Base-by-base conservation (phyloP, 92 coral and sea anemone species). In the Umimayanthus kanabou region DNA sequence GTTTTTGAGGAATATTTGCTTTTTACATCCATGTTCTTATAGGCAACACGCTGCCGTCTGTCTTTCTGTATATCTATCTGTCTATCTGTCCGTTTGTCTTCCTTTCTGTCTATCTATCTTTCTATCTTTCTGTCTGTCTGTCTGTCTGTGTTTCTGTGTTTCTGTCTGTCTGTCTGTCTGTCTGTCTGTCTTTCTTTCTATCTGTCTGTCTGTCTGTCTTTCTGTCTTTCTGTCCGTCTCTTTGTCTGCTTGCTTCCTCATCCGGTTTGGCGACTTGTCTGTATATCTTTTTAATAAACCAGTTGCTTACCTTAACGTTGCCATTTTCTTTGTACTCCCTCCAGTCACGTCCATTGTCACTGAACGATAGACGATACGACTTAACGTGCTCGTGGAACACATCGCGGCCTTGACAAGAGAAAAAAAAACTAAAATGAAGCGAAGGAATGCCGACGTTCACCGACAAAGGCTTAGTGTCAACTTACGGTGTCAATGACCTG, bases 371-470 rank as follows among this genome's bases (percentile, higher is more conserved):
- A 66, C 92, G 89, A 91, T 93, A 94, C 75, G 92, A 73, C 86
- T 94, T 90, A 39, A 96, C 98, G 74, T 94, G 98, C 85, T 96
- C 98, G 82, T 94, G 96, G 86, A 93, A 96, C 57, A 85, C 92
- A 79, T 94, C 97, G 45, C 98, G 96, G 57, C 99, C 99, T 97
- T 58, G 3, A 47, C 4, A 76, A 16, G 20, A 86, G 40, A 22
- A 30, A 73, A 37, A 53, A 64, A 33, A 33, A 33, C n/a, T 8
- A 47, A 1, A 47, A 47, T 6, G 53, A 47, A 47, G 53, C 53
- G 13, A 11, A 47, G 10, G 9, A 47, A 6, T 8, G 2, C 20
- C 1, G 11, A 11, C 20, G 13, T 11, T 6, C 50, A 47, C 20
- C 11, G 1, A 50, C 57, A 50, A 50, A 50, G 16, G 2, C 57